These are phyloP conservation scores for Otus sunia DNA, from an alignment of 2,113 vertebrate species.

Conservation along the genomic window DNA sequence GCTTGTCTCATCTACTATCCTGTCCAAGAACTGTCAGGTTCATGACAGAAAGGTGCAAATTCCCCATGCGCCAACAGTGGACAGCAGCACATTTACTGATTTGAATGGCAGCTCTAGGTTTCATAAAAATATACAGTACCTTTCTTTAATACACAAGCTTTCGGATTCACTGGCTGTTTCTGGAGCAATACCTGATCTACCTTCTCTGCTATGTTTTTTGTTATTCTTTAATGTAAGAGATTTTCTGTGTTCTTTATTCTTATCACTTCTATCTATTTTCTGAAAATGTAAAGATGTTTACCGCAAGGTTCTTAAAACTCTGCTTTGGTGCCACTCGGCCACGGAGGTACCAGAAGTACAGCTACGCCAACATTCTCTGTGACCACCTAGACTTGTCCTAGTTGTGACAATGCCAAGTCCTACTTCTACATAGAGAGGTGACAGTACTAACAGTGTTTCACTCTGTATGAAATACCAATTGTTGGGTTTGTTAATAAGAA, in stretches of 20 bases:
- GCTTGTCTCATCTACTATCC: not conserved
- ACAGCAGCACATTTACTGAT: not conserved
- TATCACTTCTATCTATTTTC: not conserved
- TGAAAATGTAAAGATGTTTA: not conserved
- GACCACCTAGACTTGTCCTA: not conserved
- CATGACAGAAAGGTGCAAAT: not conserved
- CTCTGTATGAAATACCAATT: not conserved
- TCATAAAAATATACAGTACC: not conserved
- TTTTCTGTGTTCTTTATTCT: not conserved
- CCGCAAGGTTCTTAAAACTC: not conserved
- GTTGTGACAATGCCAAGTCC: rapidly evolving
- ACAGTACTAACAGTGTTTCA: not conserved
- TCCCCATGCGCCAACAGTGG: not conserved
- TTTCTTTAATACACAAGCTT: not conserved
- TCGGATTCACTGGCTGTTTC: not conserved
- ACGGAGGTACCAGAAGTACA: not conserved
- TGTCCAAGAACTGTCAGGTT: not conserved
- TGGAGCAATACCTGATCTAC: not conserved
- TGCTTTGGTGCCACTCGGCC: not conserved
- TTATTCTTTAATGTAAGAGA: not conserved
- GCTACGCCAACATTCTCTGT: not conserved
- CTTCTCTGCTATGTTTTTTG: not conserved
- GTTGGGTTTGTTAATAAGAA: not conserved
- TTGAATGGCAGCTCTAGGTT: not conserved
- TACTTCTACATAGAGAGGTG: not conserved